phyloP scores from a whole-genome alignment of 2,113 vertebrate genomes.

The Mustelus asterias region DNA sequence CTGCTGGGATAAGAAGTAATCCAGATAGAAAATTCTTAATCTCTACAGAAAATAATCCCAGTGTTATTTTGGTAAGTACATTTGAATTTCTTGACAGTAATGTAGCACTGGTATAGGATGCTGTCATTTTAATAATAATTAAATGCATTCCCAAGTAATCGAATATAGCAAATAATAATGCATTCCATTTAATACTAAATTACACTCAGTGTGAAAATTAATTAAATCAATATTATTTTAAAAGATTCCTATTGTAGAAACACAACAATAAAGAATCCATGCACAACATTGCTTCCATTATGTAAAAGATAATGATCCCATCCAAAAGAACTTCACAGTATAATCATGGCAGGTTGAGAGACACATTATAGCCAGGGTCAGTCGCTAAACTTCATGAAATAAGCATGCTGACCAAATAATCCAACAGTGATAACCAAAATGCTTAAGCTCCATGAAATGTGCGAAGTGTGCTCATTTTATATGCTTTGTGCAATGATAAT shows the following conservation, averaged over 20 bases:
- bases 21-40: background rate
- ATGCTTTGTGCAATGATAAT: background rate
- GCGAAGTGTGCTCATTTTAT: background rate
- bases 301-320: background rate
- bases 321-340: background rate
- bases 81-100: background rate
- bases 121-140: background rate
- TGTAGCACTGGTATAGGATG: background rate
- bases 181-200: background rate
- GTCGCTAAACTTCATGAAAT: background rate
- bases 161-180: background rate
- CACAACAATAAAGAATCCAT: background rate
- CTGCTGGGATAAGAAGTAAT: constrained; percentile 5
- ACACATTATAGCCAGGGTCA: background rate
- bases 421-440: background rate
- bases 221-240: background rate
- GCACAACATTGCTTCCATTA: background rate
- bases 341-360: background rate
- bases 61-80: background rate
- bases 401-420: background rate
- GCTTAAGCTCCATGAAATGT: background rate
- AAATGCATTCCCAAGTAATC: background rate
- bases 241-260: background rate
- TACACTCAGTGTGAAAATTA: background rate
- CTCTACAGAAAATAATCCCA: too few relatives aligned